Evolutionary conservation across 2,888 invertebrate genomes (phyloP).

Genomic region (Heteromyza rotundicornis): DNA sequence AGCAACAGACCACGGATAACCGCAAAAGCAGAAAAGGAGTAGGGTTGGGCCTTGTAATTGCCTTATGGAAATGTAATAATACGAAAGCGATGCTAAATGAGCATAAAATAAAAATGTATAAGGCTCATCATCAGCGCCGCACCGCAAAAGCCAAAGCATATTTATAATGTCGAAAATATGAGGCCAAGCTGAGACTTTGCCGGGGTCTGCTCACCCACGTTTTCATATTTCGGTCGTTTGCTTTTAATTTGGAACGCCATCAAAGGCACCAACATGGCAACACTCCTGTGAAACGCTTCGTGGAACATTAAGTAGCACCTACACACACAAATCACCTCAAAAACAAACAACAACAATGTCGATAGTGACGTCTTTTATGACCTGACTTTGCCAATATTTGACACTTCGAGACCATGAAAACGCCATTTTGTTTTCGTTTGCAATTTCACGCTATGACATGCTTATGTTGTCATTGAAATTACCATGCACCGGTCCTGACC

Average conservation of each 20-base stretch:
- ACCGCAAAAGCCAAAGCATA: neutral
- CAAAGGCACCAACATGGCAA: neutral
- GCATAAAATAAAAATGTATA: slow-evolving; percentile 14
- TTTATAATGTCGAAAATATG: neutral
- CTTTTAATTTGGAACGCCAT: slow-evolving; percentile 5
- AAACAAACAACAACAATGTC: neutral
- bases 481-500: slow-evolving; percentile 3
- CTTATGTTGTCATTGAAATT: slow-evolving; percentile 17
- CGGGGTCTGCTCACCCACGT: slow-evolving; percentile 3
- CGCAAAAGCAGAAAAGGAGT: slow-evolving; percentile 5
- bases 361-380: neutral
- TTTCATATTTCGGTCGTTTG: neutral
- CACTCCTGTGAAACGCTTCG: slow-evolving; percentile 5
- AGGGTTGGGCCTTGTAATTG: slow-evolving; percentile 21
- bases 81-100: slow-evolving; percentile 12
- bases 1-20: neutral
- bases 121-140: neutral
- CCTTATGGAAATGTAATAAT: neutral
- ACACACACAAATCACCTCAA: slow-evolving; percentile 21
- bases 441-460: neutral
- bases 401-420: neutral
- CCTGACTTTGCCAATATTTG: neutral
- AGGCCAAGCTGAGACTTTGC: neutral
- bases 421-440: neutral
- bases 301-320: slow-evolving; percentile 30